phyloP scores from a whole-genome alignment of 2,888 invertebrate species.

The Pterostichus niger region DNA sequence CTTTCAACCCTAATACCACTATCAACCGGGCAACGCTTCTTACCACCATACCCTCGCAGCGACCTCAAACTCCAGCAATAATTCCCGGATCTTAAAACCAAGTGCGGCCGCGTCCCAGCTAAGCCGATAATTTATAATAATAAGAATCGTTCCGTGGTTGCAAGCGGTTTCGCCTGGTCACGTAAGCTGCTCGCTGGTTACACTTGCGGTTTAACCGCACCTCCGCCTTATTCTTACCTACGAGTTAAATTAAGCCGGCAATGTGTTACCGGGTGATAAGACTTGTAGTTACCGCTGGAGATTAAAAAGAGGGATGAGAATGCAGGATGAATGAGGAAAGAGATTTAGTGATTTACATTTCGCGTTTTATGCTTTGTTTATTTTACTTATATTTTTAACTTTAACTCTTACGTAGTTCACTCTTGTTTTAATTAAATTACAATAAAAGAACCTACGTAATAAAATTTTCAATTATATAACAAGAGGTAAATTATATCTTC shows the following conservation, averaged over 20 bases:
- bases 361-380: too few species aligned
- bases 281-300: conserved; percentile 1
- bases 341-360: too few species aligned
- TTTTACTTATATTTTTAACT: too few species aligned
- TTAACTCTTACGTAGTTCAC: too few species aligned
- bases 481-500: too few species aligned
- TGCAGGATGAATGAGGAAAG: background rate
- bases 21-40: conserved; percentile 20
- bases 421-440: too few species aligned
- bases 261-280: conserved; percentile 54
- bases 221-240: conserved; percentile 35
- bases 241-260: conserved; percentile 48
- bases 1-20: conserved; percentile 23
- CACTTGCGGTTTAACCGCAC: conserved; percentile 36
- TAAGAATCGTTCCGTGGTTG: conserved; percentile 41
- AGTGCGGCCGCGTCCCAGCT: conserved; percentile 51
- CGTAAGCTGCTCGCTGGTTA: conserved; percentile 36
- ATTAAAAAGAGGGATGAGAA: conserved; percentile 48
- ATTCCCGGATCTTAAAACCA: conserved; percentile 56
- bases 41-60: conserved; percentile 4
- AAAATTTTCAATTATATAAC: too few species aligned
- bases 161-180: conserved; percentile 23
- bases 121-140: conserved; percentile 63
- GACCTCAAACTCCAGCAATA: conserved; percentile 40
- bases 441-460: too few species aligned